Percentiles rank a stretch among this genome's conserved stretches.
Conservation (phyloP, 2,113 vertebrate species). For the Lepus americanus region DNA sequence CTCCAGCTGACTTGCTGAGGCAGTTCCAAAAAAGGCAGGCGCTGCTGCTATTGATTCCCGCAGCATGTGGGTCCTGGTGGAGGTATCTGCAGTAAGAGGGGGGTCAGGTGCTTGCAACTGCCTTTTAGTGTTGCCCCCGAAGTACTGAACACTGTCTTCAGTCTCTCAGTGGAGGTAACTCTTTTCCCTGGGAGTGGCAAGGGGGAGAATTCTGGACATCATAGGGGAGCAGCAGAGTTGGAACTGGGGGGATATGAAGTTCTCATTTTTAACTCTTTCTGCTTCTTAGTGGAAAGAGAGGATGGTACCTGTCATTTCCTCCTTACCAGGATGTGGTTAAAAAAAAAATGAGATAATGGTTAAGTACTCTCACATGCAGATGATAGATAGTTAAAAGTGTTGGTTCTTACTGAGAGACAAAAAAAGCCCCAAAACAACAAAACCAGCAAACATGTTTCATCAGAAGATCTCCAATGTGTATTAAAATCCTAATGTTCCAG, state of each 20-base stretch:
- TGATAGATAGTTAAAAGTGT: constrained; percentile 51
- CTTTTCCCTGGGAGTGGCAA: not conserved
- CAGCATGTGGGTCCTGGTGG: constrained; percentile 15
- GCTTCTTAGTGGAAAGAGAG: not conserved
- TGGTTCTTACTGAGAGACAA: not conserved
- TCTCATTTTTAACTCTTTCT: constrained; percentile 12
- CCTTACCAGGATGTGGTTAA: constrained; percentile 56
- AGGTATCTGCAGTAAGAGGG: constrained; percentile 63
- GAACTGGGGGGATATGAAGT: not conserved
- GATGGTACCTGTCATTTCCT: not conserved
- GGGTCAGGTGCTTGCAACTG: not conserved
- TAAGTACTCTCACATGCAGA: not conserved
- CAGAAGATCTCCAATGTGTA: not conserved
- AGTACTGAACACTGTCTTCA: not conserved
- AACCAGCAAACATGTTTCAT: not conserved
- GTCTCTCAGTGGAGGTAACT: not conserved
- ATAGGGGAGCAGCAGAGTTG: not conserved
- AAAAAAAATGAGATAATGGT: constrained; percentile 22
- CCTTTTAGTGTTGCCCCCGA: constrained; percentile 51
- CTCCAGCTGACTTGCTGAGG: constrained; percentile 66
- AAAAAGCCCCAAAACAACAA: not conserved
- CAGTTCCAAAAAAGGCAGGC: constrained; percentile 69
- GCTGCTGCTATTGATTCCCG: constrained; percentile 62
- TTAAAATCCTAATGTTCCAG: constrained; percentile 34
- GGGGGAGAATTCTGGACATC: not conserved